Percentiles rank a stretch among this genome's conserved stretches.
These are phyloP conservation scores for Meloe dianella DNA, from an alignment of 2,888 invertebrate genomes.

Conservation along the genomic window DNA sequence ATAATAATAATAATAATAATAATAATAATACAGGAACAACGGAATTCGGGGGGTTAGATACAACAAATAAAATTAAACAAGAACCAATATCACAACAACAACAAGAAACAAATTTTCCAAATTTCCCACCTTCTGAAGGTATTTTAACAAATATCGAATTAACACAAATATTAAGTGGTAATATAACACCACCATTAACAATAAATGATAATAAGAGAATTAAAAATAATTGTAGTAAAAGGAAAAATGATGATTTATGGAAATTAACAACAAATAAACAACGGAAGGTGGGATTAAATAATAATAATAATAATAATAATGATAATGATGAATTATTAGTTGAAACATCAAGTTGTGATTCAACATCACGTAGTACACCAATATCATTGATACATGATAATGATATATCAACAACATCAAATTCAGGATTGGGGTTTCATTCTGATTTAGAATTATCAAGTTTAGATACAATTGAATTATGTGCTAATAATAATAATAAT, in stretches of 20 bases:
- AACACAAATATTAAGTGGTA: conserved; percentile 53
- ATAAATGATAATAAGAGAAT: conserved; percentile 32
- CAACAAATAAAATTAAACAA: conserved; percentile 55
- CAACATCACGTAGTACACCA: conserved; percentile 66
- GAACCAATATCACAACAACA: conserved; percentile 55
- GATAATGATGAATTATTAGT: conserved; percentile 65
- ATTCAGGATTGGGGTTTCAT: conserved; percentile 65
- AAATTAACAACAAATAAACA: conserved; percentile 22
- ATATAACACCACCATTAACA: conserved; percentile 25
- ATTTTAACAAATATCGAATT: conserved; percentile 54
- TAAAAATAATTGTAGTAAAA: conserved; percentile 42
- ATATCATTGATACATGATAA: conserved; percentile 58
- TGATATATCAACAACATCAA: conserved; percentile 61
- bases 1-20: conserved; percentile 27
- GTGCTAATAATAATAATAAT: conserved; percentile 58
- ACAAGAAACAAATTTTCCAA: conserved; percentile 54
- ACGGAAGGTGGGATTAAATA: conserved; percentile 63
- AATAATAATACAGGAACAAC: conserved; percentile 55
- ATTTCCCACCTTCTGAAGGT: conserved; percentile 54
- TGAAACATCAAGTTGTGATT: conserved; percentile 70
- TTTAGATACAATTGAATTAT: conserved; percentile 67
- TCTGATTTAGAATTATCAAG: conserved; percentile 70
- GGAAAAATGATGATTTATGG: conserved; percentile 47
- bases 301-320: conserved; percentile 51
- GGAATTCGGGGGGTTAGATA: conserved; percentile 52